Conservation (phyloP, 2,888 invertebrate species). For the Apomyelois bistriatella region DNA sequence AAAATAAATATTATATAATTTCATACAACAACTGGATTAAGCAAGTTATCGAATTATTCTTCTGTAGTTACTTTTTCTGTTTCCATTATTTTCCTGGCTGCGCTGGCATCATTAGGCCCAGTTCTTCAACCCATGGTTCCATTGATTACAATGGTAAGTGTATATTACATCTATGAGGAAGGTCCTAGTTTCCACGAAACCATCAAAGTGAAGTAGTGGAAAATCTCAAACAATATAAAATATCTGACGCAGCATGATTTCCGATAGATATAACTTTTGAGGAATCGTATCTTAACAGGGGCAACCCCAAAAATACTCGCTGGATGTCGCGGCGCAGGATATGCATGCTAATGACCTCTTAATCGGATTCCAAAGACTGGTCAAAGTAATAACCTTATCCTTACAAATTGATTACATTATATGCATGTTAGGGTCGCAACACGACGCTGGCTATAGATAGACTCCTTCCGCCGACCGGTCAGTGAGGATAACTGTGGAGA, state of each 20-base stretch:
- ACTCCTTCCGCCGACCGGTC: too few relatives aligned
- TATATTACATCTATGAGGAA: constrained; percentile 30
- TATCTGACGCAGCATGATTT: too few relatives aligned
- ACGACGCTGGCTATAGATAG: not conserved
- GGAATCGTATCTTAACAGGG: too few relatives aligned
- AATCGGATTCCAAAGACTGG: too few relatives aligned
- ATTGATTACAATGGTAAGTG: constrained; percentile 56
- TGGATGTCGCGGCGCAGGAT: too few relatives aligned
- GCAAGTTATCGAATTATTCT: not conserved
- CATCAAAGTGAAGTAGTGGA: constrained; percentile 22
- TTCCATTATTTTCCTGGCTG: constrained; percentile 35
- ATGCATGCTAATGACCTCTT: too few relatives aligned
- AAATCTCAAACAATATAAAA: not conserved
- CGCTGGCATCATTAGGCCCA: constrained; percentile 56
- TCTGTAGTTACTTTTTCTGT: not conserved
- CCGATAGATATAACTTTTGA: too few relatives aligned
- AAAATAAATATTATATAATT: too few relatives aligned
- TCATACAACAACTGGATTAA: too few relatives aligned
- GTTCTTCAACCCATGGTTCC: constrained; percentile 48
- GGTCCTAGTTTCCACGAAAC: constrained; percentile 41
- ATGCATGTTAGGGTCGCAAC: not conserved
- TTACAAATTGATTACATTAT: not conserved
- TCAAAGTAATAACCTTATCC: not conserved
- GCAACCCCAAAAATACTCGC: too few relatives aligned
- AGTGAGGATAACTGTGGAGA: too few relatives aligned